phyloP scores from a whole-genome alignment of 2,888 invertebrate species.

The Lithosia quadra region DNA sequence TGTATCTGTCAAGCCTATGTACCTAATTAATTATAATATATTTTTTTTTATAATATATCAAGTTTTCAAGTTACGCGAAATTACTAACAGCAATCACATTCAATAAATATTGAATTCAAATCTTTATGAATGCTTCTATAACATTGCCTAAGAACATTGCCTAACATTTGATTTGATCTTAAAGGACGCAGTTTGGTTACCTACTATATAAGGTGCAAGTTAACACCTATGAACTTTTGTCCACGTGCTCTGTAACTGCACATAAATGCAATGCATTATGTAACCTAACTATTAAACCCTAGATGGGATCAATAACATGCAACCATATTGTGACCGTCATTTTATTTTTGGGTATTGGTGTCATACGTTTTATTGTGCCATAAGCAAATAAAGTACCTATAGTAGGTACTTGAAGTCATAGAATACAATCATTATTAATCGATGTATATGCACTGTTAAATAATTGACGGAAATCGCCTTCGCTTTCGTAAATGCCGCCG shows the following conservation, averaged over 20 bases:
- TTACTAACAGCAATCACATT: not conserved
- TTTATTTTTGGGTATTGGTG: constrained; percentile 46
- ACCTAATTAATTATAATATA: too few species aligned
- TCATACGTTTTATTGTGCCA: constrained; percentile 42
- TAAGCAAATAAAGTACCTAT: constrained; percentile 2
- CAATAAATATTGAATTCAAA: constrained; percentile 41
- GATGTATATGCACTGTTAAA: not conserved
- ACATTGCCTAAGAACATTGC: constrained; percentile 56
- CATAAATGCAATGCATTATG: constrained; percentile 35
- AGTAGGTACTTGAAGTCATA: not conserved
- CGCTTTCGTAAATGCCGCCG: not conserved
- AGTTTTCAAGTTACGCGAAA: not conserved
- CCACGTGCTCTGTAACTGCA: constrained; percentile 23
- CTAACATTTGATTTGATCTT: constrained; percentile 32
- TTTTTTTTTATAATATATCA: not conserved
- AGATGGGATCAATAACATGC: constrained; percentile 39
- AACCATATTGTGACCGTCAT: constrained; percentile 21
- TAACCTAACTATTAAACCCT: constrained; percentile 34
- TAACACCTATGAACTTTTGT: constrained; percentile 35
- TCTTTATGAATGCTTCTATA: constrained; percentile 48
- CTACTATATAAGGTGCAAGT: constrained; percentile 36
- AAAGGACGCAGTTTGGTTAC: constrained; percentile 15
- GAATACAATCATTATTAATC: not conserved
- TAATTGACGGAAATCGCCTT: too few species aligned
- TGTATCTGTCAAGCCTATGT: too few species aligned